Percentiles rank a stretch among this genome's conserved stretches.
Evolutionary conservation across 2,113 vertebrate species (phyloP).

Genomic region (Nansenia antarctica): DNA sequence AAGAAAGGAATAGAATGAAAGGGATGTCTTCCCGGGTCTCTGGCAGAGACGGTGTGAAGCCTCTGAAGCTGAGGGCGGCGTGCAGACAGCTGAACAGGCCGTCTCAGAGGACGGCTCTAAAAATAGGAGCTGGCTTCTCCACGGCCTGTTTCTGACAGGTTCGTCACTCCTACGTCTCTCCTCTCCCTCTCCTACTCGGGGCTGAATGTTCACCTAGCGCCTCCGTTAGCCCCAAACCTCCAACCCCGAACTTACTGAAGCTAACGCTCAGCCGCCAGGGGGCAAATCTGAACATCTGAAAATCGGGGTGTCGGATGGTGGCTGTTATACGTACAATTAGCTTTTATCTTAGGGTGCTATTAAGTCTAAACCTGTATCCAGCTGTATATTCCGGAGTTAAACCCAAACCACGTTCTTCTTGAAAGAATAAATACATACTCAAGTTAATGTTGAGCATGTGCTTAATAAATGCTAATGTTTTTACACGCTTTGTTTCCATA

Average conservation of each 20-base stretch:
- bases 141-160: constrained; percentile 64
- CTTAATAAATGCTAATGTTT: no score
- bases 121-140: constrained; percentile 70
- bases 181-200: constrained; percentile 25
- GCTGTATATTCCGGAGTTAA: no score
- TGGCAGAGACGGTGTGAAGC: constrained; percentile 12
- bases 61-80: constrained; percentile 31
- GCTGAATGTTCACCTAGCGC: constrained; percentile 34
- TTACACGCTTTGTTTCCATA: no score
- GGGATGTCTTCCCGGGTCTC: not conserved
- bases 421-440: no score
- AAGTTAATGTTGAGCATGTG: no score
- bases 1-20: not conserved
- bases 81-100: constrained; percentile 48
- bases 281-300: constrained; percentile 1
- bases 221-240: constrained; percentile 34
- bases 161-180: constrained; percentile 33
- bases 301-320: not conserved
- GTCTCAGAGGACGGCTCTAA: constrained; percentile 72
- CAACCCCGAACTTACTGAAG: constrained; percentile 16
- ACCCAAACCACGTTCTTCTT: no score
- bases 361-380: no score
- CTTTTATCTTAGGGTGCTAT: no score
- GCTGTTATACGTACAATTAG: no score
- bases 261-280: not conserved